These are phyloP conservation scores for Catharus ustulatus DNA, from an alignment of 2,797 vertebrate genomes.

Conservation along the genomic window DNA sequence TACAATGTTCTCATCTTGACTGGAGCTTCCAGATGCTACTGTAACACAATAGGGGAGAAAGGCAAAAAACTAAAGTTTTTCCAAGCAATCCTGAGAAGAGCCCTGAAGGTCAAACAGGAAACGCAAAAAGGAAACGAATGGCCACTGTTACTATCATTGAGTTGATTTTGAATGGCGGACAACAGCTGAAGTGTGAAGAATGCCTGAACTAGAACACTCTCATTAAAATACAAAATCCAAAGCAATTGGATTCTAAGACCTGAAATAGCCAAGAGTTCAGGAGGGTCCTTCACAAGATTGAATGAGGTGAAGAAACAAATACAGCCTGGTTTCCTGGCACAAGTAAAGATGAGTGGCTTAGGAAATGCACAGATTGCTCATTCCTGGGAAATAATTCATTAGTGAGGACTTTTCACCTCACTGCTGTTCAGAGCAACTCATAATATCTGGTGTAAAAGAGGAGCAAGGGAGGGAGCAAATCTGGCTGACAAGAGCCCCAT, in stretches of 20 bases:
- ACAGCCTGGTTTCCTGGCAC: background rate
- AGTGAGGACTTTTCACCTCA: conserved; percentile 16
- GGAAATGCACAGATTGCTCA: background rate
- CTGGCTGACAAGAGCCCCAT: background rate
- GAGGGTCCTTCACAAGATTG: background rate
- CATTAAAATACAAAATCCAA: conserved; percentile 26
- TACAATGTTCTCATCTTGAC: background rate
- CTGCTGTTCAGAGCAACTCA: background rate
- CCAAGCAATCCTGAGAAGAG: background rate
- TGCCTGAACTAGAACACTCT: background rate
- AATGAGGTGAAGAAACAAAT: background rate
- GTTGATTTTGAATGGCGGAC: background rate
- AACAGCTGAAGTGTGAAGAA: background rate
- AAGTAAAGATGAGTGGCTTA: background rate
- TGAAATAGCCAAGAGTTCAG: background rate
- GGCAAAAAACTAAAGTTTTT: background rate
- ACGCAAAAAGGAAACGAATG: background rate
- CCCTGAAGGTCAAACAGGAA: background rate
- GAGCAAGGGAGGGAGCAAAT: background rate
- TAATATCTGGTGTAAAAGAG: background rate
- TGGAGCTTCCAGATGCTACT: background rate
- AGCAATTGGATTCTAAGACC: background rate
- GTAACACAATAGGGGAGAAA: background rate
- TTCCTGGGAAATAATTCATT: conserved; percentile 19
- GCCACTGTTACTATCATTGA: background rate